Base-by-base conservation (phyloP, 92 coral and sea anemone genomes). In the Paragorgia papillata region DNA sequence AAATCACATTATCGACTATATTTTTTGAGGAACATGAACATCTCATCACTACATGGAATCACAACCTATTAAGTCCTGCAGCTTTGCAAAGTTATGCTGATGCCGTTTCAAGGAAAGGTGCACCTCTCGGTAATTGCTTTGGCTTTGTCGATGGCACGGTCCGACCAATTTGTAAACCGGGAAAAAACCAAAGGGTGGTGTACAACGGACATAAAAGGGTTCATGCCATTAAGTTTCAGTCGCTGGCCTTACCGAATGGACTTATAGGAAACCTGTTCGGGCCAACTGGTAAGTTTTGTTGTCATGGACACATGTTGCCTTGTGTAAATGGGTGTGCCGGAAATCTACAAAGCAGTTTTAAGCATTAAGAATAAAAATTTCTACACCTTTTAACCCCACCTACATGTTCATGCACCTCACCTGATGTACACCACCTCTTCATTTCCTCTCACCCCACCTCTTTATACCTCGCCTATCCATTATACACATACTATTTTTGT, bases 191-290 rank as follows among this genome's bases (percentile, higher is more conserved):
- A 63, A 34, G 70, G 19, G 33, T 7, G 5, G 70, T 37, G 34
- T 63, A 34, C 25, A 63, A 63, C 6, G 44, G 44, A 20, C 68
- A 62, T 33, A 5, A 62, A 33, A 62, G 68, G 35, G 68, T 62
- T 31, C 68, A 62, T 29, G 44, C 44, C 13, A 1, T 62, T 9
- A 62, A 62, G 31, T 62, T 62, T 41, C 68, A 62, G 20, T 62
- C 68, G 0, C 19, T 62, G 20, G 68, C 68, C 41, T 62, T 62
- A 62, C 68, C 68, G 25, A 63, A 33, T 63, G 70, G 70, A 21
- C 41, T 63, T 33, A 63, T 63, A 31, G 70, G 50, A 37, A 9
- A 63, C 70, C 49, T 63, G 46, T 63, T 18, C 34, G 70, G 70
- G 18, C 70, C 49, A 63, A 27, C 48, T 63, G 70, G 70, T 33